A percentile compares a stretch with the other conserved stretches of the same genome.
phyloP scores from a whole-genome alignment of 2,888 invertebrate species.

The Meganola albula region DNA sequence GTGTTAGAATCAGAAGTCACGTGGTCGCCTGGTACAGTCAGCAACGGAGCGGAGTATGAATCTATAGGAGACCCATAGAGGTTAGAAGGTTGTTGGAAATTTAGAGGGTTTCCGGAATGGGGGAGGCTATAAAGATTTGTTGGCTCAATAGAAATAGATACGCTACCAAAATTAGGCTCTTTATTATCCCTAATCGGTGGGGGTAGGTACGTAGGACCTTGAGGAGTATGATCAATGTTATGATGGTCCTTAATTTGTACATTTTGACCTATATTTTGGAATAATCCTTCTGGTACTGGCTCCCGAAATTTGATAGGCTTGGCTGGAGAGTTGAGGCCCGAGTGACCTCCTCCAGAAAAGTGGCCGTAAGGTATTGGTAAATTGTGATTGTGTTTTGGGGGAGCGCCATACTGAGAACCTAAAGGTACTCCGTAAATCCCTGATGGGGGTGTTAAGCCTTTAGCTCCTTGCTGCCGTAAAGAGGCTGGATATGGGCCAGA shows the following conservation, averaged over 20 bases:
- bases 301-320: constrained; percentile 85
- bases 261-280: constrained; percentile 81
- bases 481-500: constrained; percentile 53
- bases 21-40: constrained; percentile 70
- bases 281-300: constrained; percentile 83
- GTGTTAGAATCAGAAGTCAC: constrained; percentile 64
- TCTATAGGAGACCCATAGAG: constrained; percentile 67
- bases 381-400: constrained; percentile 49
- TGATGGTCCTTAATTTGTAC: constrained; percentile 80
- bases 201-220: constrained; percentile 78
- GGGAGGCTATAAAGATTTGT: constrained; percentile 74
- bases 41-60: constrained; percentile 71
- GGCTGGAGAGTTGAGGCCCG: constrained; percentile 66
- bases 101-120: constrained; percentile 59
- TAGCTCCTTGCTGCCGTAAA: constrained; percentile 60
- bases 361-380: constrained; percentile 65
- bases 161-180: constrained; percentile 52
- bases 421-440: constrained; percentile 80
- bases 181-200: constrained; percentile 80
- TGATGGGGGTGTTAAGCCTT: constrained; percentile 78
- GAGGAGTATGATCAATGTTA: constrained; percentile 71
- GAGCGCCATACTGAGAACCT: constrained; percentile 67
- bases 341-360: constrained; percentile 61
- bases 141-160: constrained; percentile 68
- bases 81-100: constrained; percentile 58